Percentiles rank a stretch among this genome's conserved stretches.
phyloP scores from a whole-genome alignment of 2,113 vertebrate species.

The Zosterops lateralis region DNA sequence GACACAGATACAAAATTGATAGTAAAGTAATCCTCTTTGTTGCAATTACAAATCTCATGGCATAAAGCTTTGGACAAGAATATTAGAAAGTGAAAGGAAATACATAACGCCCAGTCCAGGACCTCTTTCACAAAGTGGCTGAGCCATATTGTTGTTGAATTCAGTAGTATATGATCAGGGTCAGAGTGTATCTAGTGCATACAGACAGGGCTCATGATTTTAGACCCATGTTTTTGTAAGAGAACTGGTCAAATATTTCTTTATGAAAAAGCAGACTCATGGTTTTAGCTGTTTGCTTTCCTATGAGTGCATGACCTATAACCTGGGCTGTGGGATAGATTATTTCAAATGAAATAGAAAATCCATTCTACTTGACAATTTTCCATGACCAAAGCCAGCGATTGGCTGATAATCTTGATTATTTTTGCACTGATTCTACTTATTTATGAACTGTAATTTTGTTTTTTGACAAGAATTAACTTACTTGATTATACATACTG shows the following conservation, averaged over 20 bases:
- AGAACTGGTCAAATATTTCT: neutral
- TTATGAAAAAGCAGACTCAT: neutral
- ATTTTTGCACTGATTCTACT: neutral
- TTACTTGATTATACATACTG: neutral
- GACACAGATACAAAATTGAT: neutral
- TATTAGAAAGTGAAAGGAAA: neutral
- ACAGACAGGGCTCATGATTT: neutral
- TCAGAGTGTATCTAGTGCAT: neutral
- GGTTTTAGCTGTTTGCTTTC: neutral
- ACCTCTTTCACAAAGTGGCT: neutral
- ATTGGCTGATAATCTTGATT: neutral
- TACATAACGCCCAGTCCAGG: neutral
- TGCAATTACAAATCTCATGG: neutral
- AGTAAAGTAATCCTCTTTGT: neutral
- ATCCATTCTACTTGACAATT: neutral
- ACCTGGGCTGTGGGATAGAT: neutral
- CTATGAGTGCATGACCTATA: neutral
- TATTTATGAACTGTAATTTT: neutral
- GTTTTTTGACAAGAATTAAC: neutral
- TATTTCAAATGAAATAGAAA: neutral
- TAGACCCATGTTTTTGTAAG: neutral
- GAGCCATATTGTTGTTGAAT: neutral
- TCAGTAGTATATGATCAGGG: neutral
- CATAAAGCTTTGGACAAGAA: neutral
- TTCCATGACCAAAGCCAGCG: neutral